These are phyloP conservation scores for Drosophila paulistorum DNA, from an alignment of 1,140 invertebrate species.

Conservation along the genomic window DNA sequence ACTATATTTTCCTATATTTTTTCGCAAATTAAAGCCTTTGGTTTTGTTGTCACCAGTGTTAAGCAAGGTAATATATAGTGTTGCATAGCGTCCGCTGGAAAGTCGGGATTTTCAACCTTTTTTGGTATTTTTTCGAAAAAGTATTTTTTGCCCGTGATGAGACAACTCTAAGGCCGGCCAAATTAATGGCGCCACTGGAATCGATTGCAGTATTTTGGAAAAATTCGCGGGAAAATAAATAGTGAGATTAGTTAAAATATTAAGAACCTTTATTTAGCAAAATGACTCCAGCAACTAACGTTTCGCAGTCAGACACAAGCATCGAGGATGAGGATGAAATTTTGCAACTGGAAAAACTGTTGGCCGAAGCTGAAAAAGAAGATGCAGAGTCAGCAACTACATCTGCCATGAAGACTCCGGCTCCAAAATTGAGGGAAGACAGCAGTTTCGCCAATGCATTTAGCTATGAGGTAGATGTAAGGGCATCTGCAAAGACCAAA, in stretches of 20 bases:
- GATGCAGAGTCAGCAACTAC: constrained; percentile 45
- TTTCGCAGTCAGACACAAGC: constrained; percentile 48
- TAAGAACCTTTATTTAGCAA: neutral
- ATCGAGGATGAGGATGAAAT: constrained; percentile 73
- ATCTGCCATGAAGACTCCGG: constrained; percentile 22
- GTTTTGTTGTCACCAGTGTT: constrained; percentile 9
- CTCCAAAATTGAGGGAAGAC: constrained; percentile 70
- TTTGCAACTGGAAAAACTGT: constrained; percentile 66
- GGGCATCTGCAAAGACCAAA: constrained; percentile 12
- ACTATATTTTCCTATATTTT: constrained; percentile 50
- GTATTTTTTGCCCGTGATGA: no score
- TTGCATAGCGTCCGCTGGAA: neutral
- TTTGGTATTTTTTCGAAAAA: neutral
- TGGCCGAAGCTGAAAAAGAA: constrained; percentile 55
- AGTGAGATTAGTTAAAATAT: no score
- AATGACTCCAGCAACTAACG: constrained; percentile 54
- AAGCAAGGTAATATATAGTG: neutral
- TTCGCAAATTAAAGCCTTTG: constrained; percentile 73
- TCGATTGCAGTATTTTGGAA: constrained; percentile 24
- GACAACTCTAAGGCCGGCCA: constrained; percentile 60
- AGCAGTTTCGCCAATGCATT: constrained; percentile 71
- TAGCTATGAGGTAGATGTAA: constrained; percentile 59
- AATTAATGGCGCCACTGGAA: constrained; percentile 25
- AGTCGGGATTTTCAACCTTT: neutral
- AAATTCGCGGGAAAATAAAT: constrained; percentile 1